Evolutionary conservation across 2,888 invertebrate species (phyloP), one percentile per base, ranked within the genome.

Genomic region (Therioaphis trifolii): DNA sequence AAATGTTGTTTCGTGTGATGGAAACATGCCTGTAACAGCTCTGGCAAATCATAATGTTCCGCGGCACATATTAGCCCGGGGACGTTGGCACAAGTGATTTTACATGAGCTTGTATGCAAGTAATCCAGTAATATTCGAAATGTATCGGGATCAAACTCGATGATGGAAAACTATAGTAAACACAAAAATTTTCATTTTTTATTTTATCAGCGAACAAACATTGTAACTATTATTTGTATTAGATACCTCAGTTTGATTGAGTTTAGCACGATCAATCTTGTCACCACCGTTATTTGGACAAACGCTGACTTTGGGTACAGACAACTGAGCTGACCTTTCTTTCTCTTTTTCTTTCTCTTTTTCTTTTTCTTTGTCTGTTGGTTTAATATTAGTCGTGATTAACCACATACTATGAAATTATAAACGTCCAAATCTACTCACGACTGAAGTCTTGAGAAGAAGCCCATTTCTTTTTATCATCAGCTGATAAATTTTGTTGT

Each of bases 1-100:
- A 97, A 91, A 89, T 96, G 96, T 89, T 97, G 96, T 89, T 97
- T 97, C 87, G 96, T 96, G 88, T 97, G 97, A 88, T 97, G 97
- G 90, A 97, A 97, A 90, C 97, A 97, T 15, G 97, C 97, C 88
- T 97, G 96, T 85, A 97, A 90, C 80, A 97, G 90, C 88, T 97
- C 97, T 0, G 97, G 96, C 85, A 97, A 90, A 89, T 97, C 97
- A 89, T 96, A 97, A 88, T 97, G 97, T 88, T 97, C 97, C 0
- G 97, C 97, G 1, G 97, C 96, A 88, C 96, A 97, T 86, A 97
- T 95, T 46, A 97, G 91, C 0, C 97, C 96, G 15, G 97, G 96
- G 87, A 97, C 96, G 85, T 95, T 95, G 86, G 95, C 94, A 89
- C 96, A 97, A 2, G 96, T 96, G 72, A 97, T 89, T 0, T 96